A percentile compares a stretch with the other conserved stretches of the same genome.
Evolutionary conservation across 2,113 vertebrate species (phyloP).

Genomic region (Pipra filicauda): DNA sequence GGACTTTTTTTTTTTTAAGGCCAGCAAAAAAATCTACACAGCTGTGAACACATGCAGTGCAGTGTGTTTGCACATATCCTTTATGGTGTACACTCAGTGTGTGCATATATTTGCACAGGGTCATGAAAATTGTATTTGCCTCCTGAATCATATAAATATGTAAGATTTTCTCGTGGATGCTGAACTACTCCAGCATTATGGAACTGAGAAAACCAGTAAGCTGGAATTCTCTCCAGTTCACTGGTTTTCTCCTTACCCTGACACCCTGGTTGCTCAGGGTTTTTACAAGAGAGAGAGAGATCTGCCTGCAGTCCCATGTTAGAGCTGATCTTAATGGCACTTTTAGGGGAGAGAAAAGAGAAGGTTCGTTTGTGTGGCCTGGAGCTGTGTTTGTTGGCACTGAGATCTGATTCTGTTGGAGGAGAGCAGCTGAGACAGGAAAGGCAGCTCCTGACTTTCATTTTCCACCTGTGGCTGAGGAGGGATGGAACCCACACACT

Average conservation of each 20-base stretch:
- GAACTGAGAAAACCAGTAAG: neutral
- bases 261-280: neutral
- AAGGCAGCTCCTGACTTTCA: constrained; percentile 21
- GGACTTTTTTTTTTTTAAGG: neutral
- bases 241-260: neutral
- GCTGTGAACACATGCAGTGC: neutral
- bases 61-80: fast-evolving
- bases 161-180: neutral
- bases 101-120: neutral
- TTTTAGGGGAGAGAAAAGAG: constrained; percentile 5
- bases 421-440: constrained; percentile 28
- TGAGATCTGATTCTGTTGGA: neutral
- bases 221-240: neutral
- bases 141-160: neutral
- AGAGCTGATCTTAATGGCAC: neutral
- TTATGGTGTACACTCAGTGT: fast-evolving
- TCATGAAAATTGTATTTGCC: neutral
- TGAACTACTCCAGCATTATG: neutral
- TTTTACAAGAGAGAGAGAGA: neutral
- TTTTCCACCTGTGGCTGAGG: constrained; percentile 2
- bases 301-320: neutral
- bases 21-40: neutral
- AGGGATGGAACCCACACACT: neutral
- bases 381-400: constrained; percentile 38
- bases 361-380: constrained; percentile 37